Percentiles rank a stretch among this genome's conserved stretches.
phyloP scores from a whole-genome alignment of 1,140 invertebrate species.

The Drosophila nikananu region DNA sequence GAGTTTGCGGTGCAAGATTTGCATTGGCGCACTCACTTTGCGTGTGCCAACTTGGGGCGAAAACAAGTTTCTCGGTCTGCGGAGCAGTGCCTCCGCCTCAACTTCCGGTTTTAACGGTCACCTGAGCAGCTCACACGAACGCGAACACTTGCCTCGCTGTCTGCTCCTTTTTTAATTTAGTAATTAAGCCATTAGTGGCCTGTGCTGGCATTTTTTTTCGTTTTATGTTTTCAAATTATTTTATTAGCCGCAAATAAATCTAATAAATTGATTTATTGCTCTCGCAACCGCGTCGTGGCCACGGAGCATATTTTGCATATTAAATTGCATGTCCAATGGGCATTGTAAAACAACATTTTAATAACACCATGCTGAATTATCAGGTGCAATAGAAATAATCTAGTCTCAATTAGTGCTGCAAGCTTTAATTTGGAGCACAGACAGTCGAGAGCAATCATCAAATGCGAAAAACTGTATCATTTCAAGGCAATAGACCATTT shows the following conservation, averaged over 20 bases:
- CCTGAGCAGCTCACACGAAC: slow-evolving; percentile 28
- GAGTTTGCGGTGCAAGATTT: slow-evolving; percentile 64
- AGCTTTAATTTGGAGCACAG: slow-evolving; percentile 4
- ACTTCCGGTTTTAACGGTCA: slow-evolving; percentile 45
- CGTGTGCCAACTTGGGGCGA: slow-evolving; percentile 44
- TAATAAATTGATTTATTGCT: slow-evolving; percentile 81
- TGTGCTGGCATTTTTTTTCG: slow-evolving; percentile 22
- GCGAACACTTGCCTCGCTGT: slow-evolving; percentile 45
- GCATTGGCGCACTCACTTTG: slow-evolving; percentile 65
- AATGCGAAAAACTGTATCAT: slow-evolving; percentile 17
- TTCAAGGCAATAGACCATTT: slow-evolving; percentile 14
- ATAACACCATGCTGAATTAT: slow-evolving; percentile 12
- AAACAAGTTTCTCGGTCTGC: slow-evolving; percentile 60
- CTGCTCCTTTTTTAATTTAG: slow-evolving; percentile 70
- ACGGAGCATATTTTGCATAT: slow-evolving; percentile 36
- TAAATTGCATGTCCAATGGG: slow-evolving; percentile 13
- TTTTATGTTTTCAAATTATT: slow-evolving; percentile 78
- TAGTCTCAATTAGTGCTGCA: slow-evolving; percentile 14
- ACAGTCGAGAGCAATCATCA: neutral
- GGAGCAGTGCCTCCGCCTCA: slow-evolving; percentile 37
- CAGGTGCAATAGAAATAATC: slow-evolving; percentile 20
- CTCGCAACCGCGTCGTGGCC: slow-evolving; percentile 25
- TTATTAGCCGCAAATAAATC: slow-evolving; percentile 77
- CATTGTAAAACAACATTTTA: slow-evolving; percentile 19
- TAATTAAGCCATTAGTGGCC: slow-evolving; percentile 72